These are phyloP conservation scores for Bactericera cockerelli DNA, from an alignment of 1,140 invertebrate species.

Conservation along the genomic window DNA sequence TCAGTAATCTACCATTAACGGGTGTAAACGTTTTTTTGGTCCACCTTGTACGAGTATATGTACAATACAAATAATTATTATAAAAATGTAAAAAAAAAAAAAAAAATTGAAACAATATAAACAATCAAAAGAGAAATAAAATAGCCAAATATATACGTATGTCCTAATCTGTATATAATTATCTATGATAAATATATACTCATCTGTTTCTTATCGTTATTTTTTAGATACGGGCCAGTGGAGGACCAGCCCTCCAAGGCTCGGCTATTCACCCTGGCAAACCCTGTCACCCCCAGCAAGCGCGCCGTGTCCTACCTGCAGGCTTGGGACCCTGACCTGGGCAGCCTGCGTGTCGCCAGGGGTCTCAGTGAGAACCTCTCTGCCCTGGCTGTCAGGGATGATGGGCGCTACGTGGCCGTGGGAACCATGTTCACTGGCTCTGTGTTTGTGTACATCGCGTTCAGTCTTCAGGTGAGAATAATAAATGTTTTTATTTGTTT, in stretches of 20 bases:
- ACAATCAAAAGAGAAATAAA: too few relatives aligned
- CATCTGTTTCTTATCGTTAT: too few relatives aligned
- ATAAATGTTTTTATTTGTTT: background rate
- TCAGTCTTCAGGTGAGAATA: slow-evolving; percentile 65
- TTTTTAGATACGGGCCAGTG: slow-evolving; percentile 50
- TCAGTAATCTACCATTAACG: too few relatives aligned
- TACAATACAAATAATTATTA: too few relatives aligned
- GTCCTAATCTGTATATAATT: too few relatives aligned
- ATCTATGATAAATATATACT: too few relatives aligned
- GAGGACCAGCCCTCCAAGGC: slow-evolving; percentile 45
- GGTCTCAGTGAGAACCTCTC: slow-evolving; percentile 57
- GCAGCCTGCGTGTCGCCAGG: slow-evolving; percentile 36
- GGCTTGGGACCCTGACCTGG: slow-evolving; percentile 45
- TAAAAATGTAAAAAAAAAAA: too few relatives aligned
- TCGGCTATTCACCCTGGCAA: slow-evolving; percentile 65
- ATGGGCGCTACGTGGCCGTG: slow-evolving; percentile 78
- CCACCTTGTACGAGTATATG: too few relatives aligned
- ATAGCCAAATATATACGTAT: too few relatives aligned
- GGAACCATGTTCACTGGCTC: slow-evolving; percentile 85
- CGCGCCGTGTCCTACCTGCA: slow-evolving; percentile 39
- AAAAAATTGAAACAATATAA: too few relatives aligned
- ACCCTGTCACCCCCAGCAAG: slow-evolving; percentile 49
- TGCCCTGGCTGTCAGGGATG: slow-evolving; percentile 71
- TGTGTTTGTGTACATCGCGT: slow-evolving; percentile 78
- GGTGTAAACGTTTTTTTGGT: too few relatives aligned